These are phyloP conservation scores for Noctua pronuba DNA, from an alignment of 2,888 invertebrate genomes.

Conservation along the genomic window DNA sequence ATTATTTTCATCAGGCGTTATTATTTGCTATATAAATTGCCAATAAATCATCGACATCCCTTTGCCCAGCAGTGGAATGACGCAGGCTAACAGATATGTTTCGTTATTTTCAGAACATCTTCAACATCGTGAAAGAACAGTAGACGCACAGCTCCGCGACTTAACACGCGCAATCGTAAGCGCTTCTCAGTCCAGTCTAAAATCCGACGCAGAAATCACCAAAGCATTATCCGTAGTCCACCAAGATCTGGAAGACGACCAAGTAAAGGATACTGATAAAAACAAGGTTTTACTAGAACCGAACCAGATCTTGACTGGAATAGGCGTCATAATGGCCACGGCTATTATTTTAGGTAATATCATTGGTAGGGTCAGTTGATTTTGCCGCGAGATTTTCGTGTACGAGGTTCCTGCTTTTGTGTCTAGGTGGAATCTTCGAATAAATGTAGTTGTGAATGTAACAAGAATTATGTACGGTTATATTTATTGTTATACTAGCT, in stretches of 20 bases:
- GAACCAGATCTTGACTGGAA: constrained; percentile 82
- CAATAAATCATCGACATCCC: neutral
- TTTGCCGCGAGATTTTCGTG: constrained; percentile 28
- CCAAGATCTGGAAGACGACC: constrained; percentile 83
- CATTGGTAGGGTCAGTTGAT: constrained; percentile 84
- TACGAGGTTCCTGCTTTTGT: constrained; percentile 55
- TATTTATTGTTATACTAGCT: constrained; percentile 34
- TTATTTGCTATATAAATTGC: neutral
- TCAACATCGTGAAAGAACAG: constrained; percentile 80
- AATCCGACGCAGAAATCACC: constrained; percentile 84
- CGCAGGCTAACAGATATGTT: neutral
- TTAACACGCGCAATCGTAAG: constrained; percentile 79
- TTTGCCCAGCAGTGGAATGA: too few species aligned
- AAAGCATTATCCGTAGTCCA: constrained; percentile 84
- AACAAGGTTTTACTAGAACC: constrained; percentile 76
- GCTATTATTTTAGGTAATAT: constrained; percentile 83
- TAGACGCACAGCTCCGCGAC: constrained; percentile 82
- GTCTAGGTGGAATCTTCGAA: constrained; percentile 21
- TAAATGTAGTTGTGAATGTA: constrained; percentile 14
- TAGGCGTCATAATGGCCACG: constrained; percentile 80
- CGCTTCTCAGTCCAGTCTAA: constrained; percentile 82
- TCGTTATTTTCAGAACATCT: constrained; percentile 81
- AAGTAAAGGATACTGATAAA: constrained; percentile 67
- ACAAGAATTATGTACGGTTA: neutral
- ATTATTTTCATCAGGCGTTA: neutral